A percentile compares a stretch with the other conserved stretches of the same genome.
Conservation (phyloP, 2,888 invertebrate genomes). For the Synanthedon formicaeformis region DNA sequence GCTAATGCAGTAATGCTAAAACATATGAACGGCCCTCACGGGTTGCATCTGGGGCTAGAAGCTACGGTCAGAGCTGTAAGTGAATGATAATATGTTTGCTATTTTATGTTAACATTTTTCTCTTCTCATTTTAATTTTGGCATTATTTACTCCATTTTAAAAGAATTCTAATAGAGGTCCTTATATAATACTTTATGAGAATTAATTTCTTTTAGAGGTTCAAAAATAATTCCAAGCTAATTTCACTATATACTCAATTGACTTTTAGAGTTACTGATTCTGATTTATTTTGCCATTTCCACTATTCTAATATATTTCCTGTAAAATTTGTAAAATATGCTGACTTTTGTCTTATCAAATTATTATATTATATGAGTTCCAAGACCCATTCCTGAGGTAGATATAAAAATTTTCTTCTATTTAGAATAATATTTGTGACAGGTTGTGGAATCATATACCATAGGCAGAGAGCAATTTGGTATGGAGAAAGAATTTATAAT, state of each 20-base stretch:
- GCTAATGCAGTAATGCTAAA: conserved; percentile 92
- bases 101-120: neutral
- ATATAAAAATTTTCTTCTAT: too few species aligned
- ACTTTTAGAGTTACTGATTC: too few species aligned
- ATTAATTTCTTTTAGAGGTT: too few species aligned
- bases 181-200: neutral
- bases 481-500: conserved; percentile 93
- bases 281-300: too few species aligned
- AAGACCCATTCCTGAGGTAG: too few species aligned
- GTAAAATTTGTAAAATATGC: too few species aligned
- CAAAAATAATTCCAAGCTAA: too few species aligned
- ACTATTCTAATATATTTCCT: too few species aligned
- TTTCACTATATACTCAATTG: too few species aligned
- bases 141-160: too few species aligned
- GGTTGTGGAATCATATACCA: conserved; percentile 88
- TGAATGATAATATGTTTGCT: conserved; percentile 11
- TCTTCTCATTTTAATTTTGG: neutral
- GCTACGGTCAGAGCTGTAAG: conserved; percentile 86
- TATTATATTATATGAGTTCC: too few species aligned
- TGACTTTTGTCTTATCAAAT: too few species aligned
- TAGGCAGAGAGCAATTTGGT: conserved; percentile 84
- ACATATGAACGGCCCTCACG: conserved; percentile 91
- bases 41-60: conserved; percentile 85
- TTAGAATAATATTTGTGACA: conserved; percentile 15
- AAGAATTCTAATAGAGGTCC: neutral